Conservation (phyloP, 2,888 invertebrate species). For the Coecobrya sp. region DNA sequence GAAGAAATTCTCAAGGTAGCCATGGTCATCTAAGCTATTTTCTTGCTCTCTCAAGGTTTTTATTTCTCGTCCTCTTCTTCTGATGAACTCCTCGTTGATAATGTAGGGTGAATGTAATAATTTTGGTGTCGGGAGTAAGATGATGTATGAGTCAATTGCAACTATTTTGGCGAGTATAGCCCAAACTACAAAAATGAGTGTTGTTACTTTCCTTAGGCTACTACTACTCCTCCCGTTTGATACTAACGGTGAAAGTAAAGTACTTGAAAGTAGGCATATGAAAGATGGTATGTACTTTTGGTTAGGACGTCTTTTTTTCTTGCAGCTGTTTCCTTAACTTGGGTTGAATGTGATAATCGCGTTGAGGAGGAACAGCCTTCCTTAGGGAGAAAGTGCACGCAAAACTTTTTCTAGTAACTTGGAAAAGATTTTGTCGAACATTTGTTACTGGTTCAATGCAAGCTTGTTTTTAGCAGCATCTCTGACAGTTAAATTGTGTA, state of each 20-base stretch:
- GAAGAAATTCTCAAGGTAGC: conserved; percentile 72
- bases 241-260: not conserved
- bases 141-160: conserved; percentile 5
- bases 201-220: not conserved
- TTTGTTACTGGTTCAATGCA: not conserved
- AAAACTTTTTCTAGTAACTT: not conserved
- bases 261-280: too few species aligned
- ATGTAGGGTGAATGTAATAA: not conserved
- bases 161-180: not conserved
- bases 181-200: not conserved
- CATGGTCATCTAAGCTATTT: conserved; percentile 28
- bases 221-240: too few species aligned
- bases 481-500: not conserved
- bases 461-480: not conserved
- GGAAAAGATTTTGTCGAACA: not conserved
- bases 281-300: conserved; percentile 7
- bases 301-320: conserved; percentile 8
- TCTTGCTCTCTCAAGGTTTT: conserved; percentile 29
- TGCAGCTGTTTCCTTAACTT: conserved; percentile 55
- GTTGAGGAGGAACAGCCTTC: conserved; percentile 14
- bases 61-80: not conserved
- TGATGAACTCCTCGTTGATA: not conserved
- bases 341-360: conserved; percentile 24
- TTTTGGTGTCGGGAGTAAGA: not conserved
- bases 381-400: conserved; percentile 12